Conservation (phyloP, 2,888 invertebrate genomes). For the Leptarthrus brevirostris region DNA sequence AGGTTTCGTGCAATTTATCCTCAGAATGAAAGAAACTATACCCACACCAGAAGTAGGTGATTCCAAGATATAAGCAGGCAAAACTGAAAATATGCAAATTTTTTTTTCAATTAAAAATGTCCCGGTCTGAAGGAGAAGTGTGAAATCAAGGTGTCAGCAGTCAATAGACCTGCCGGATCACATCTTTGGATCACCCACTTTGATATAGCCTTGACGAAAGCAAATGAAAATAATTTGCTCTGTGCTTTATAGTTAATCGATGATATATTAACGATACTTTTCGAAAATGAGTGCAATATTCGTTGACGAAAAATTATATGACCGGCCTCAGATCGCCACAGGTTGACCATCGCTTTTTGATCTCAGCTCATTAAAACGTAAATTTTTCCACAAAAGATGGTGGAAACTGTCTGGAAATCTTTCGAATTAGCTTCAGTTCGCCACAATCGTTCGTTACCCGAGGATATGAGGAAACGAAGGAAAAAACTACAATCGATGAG, state of each 20-base stretch:
- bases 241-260: slow-evolving; percentile 18
- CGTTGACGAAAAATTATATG: slow-evolving; percentile 12
- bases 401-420: not conserved
- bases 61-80: too few species aligned
- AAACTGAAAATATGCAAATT: too few species aligned
- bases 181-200: too few species aligned
- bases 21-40: too few species aligned
- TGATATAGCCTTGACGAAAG: slow-evolving; percentile 29
- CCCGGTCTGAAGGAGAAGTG: too few species aligned
- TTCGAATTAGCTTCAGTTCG: slow-evolving; percentile 3
- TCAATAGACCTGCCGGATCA: too few species aligned
- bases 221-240: slow-evolving; percentile 32
- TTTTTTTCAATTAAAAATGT: too few species aligned
- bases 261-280: slow-evolving; percentile 32
- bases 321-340: not conserved
- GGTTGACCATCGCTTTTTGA: not conserved
- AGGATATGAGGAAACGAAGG: slow-evolving; percentile 15
- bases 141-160: slow-evolving; percentile 1
- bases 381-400: slow-evolving; percentile 13
- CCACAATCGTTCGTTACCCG: slow-evolving; percentile 23
- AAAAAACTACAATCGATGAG: too few species aligned
- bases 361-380: not conserved
- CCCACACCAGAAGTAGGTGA: too few species aligned
- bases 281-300: not conserved
- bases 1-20: too few species aligned